Evolutionary conservation across 1,140 invertebrate genomes (phyloP).

Genomic region (Drosophila kikkawai): DNA sequence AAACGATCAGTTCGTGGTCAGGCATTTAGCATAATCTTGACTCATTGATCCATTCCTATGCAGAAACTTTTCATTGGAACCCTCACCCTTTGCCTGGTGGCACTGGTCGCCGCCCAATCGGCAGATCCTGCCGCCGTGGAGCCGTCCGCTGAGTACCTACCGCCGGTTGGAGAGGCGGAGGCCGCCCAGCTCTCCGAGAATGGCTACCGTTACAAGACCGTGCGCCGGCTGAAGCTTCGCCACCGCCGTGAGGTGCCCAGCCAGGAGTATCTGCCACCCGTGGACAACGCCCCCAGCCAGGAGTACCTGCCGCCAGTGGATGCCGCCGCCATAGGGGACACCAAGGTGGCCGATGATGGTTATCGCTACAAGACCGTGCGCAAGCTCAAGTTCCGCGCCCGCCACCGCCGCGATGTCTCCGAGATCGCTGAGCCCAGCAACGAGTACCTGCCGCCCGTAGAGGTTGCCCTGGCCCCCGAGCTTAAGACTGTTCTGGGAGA

Average conservation of each 20-base stretch:
- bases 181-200: constrained; percentile 61
- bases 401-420: constrained; percentile 77
- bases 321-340: constrained; percentile 50
- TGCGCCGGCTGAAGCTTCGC: constrained; percentile 62
- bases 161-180: constrained; percentile 62
- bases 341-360: constrained; percentile 68
- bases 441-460: constrained; percentile 77
- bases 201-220: constrained; percentile 72
- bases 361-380: constrained; percentile 72
- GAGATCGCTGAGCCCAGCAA: constrained; percentile 64
- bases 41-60: not conserved
- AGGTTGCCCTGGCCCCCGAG: constrained; percentile 73
- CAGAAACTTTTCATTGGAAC: constrained; percentile 68
- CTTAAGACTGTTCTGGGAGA: constrained; percentile 69
- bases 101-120: constrained; percentile 52
- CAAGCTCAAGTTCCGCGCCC: constrained; percentile 64
- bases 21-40: no score
- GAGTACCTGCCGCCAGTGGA: constrained; percentile 71
- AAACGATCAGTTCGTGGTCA: not conserved
- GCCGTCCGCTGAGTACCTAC: constrained; percentile 67
- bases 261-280: constrained; percentile 67
- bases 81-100: constrained; percentile 62
- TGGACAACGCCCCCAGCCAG: constrained; percentile 44
- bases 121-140: constrained; percentile 44
- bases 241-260: constrained; percentile 70